Conservation (phyloP, 2,888 invertebrate species). For the Ypsolopha sequella region DNA sequence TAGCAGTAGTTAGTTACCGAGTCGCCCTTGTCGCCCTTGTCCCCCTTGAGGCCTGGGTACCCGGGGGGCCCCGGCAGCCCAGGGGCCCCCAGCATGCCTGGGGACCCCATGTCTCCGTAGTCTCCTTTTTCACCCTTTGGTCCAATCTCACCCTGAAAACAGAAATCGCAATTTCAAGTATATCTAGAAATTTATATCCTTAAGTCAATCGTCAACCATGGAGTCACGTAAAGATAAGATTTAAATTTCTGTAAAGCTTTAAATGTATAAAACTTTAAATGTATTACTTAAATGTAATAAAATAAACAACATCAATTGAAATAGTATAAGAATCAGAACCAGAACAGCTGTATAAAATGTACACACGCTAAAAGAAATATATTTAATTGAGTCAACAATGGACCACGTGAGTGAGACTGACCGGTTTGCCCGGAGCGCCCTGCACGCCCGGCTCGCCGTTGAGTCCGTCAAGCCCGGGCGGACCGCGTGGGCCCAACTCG, state of each 20-base stretch:
- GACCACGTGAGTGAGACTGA: constrained; percentile 36
- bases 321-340: no score
- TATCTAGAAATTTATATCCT: no score
- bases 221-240: no score
- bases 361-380: no score
- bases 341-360: no score
- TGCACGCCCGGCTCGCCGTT: constrained; percentile 87
- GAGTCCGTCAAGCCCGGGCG: constrained; percentile 79
- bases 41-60: constrained; percentile 90
- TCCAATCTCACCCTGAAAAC: constrained; percentile 80
- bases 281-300: no score
- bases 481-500: constrained; percentile 80
- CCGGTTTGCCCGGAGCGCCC: constrained; percentile 88
- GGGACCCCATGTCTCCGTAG: constrained; percentile 92
- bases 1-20: constrained; percentile 70
- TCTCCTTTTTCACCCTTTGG: constrained; percentile 91
- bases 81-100: constrained; percentile 95
- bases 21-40: constrained; percentile 93
- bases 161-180: not conserved
- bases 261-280: no score
- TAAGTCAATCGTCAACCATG: no score
- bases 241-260: no score
- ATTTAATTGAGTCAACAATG: no score
- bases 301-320: no score
- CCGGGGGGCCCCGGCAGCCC: constrained; percentile 87